Evolutionary conservation across 2,797 vertebrate genomes (phyloP), one percentile per base, ranked within the genome.

Genomic region (Cephalopachus bancanus): DNA sequence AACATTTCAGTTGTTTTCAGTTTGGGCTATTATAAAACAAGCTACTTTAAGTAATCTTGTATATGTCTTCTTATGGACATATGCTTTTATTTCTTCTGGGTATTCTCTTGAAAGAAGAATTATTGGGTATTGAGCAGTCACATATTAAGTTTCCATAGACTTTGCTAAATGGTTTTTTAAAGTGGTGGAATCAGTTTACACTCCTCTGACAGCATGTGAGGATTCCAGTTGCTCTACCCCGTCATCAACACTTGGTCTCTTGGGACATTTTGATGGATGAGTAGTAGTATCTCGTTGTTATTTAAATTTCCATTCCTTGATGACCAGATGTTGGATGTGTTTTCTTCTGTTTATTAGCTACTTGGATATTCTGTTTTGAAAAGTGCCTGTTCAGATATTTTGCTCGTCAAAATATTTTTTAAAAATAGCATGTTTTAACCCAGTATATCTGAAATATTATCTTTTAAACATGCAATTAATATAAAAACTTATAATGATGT

Each of bases 171-270:
- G 2, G 15, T 44, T 59, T n/a, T 79, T 83, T 19, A 19, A 14
- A 69, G 89, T 28, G 33, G n/a, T 49, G 3, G 59, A 20, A 33
- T 20, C 44, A 53, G 0, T 11, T 26, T 30, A 14, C 19, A 2
- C 3, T 12, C 11, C 37, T 37, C 37, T 37, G 37, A 37, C 6
- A 4, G 0, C 17, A 16, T 51, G 20, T 30, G 17, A 19, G 0
- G 33, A 1, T 84, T 33, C 64, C 16, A 2, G 33, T 33, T 57
- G 44, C 37, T 67, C 20, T 14, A 5, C 28, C 22, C 11, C 37
- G 10, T 75, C 4, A 10, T 59, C 60, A 49, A 7, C 7, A 1
- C 5, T 17, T 15, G 37, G 62, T 30, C 60, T 62, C 53, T 14
- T 12, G n/a, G 19, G 11, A 16, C 8, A 12, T 57, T 7, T 28